A percentile compares a stretch with the other conserved stretches of the same genome.
phyloP scores from a whole-genome alignment of 2,888 invertebrate genomes.

The Aspidiotus rigidus region DNA sequence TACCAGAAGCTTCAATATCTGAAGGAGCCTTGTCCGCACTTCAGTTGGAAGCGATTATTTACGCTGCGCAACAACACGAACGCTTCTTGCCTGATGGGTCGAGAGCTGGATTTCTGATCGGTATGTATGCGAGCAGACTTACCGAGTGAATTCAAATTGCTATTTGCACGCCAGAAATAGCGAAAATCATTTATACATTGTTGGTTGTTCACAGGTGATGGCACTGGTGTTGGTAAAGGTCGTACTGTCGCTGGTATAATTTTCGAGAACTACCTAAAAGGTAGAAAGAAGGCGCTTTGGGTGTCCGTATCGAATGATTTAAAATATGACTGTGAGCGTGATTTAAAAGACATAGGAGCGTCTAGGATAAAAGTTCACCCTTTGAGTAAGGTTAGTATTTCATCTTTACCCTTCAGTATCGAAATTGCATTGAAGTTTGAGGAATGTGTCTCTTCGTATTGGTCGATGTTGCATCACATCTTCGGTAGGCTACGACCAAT shows the following conservation, averaged over 20 bases:
- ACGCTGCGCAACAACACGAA: slow-evolving; percentile 93
- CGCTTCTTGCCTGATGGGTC: slow-evolving; percentile 78
- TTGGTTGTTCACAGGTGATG: slow-evolving; percentile 61
- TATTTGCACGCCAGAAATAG: too few species aligned
- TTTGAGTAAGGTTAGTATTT: slow-evolving; percentile 64
- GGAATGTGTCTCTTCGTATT: too few species aligned
- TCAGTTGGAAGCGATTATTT: slow-evolving; percentile 94
- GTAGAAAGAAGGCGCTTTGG: slow-evolving; percentile 94
- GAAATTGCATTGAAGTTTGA: neutral
- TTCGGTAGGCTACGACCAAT: too few species aligned
- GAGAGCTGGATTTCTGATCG: slow-evolving; percentile 90
- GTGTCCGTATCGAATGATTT: slow-evolving; percentile 97
- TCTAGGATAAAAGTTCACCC: slow-evolving; percentile 74
- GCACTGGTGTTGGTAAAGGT: slow-evolving; percentile 96
- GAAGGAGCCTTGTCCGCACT: slow-evolving; percentile 83
- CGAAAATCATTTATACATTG: neutral
- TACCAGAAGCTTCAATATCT: slow-evolving; percentile 76
- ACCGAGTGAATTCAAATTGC: neutral
- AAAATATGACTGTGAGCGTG: slow-evolving; percentile 94
- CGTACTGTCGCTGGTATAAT: slow-evolving; percentile 97
- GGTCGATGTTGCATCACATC: too few species aligned
- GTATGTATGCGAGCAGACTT: slow-evolving; percentile 48
- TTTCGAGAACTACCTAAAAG: slow-evolving; percentile 89
- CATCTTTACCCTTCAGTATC: slow-evolving; percentile 7
- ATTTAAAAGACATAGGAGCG: slow-evolving; percentile 92